These are phyloP conservation scores for Cottus gobio DNA, from an alignment of 2,113 vertebrate genomes.

Conservation along the genomic window DNA sequence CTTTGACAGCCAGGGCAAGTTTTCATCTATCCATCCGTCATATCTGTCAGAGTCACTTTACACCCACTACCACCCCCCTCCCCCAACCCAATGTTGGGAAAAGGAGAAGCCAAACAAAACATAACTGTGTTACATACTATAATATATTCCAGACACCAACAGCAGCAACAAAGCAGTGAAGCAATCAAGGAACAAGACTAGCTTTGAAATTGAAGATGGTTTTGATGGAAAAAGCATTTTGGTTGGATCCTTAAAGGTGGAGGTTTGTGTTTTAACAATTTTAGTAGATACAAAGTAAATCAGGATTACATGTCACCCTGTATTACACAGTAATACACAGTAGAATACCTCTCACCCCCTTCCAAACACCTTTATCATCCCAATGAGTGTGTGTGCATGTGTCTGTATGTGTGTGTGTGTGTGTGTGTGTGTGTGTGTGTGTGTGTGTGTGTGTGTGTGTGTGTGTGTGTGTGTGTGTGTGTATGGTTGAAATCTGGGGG, in stretches of 20 bases:
- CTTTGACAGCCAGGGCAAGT: slow-evolving; percentile 68
- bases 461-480: slow-evolving; percentile 16
- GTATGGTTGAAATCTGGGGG: background rate
- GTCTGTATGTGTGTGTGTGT: background rate
- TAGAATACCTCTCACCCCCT: background rate
- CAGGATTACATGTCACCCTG: background rate
- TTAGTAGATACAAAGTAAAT: background rate
- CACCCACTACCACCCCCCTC: slow-evolving; percentile 23
- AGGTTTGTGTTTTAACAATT: background rate
- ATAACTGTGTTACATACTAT: slow-evolving; percentile 13
- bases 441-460: background rate
- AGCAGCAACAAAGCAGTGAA: background rate
- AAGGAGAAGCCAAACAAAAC: slow-evolving; percentile 35
- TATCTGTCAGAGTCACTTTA: slow-evolving; percentile 66
- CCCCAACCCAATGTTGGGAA: slow-evolving; percentile 17
- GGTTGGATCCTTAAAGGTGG: background rate
- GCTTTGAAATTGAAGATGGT: background rate
- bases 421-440: slow-evolving; percentile 7
- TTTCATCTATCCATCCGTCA: slow-evolving; percentile 67
- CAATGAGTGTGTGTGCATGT: background rate
- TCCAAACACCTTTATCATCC: slow-evolving; percentile 6
- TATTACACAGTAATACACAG: background rate
- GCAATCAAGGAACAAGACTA: background rate
- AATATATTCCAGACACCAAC: slow-evolving; percentile 16
- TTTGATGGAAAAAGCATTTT: slow-evolving; percentile 1